phyloP scores from a whole-genome alignment of 2,797 vertebrate species.

The Monodelphis domestica region DNA sequence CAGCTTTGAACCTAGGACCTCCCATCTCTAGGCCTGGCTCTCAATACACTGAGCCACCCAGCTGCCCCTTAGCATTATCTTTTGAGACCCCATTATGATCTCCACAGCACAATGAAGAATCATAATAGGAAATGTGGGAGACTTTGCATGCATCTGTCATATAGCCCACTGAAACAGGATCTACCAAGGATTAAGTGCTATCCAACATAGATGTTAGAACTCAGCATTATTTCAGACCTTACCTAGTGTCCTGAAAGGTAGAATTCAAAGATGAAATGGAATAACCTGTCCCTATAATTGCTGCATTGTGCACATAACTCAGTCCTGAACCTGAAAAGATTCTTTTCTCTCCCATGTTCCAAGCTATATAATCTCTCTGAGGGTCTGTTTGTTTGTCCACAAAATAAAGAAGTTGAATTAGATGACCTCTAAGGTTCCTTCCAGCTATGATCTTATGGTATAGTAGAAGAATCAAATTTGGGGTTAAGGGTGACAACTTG shows the following conservation, averaged over 20 bases:
- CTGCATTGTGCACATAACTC: background rate
- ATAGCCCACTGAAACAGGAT: slow-evolving; percentile 8
- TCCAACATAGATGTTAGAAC: background rate
- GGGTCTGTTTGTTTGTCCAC: background rate
- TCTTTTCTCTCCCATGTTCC: background rate
- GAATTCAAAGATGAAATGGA: slow-evolving; percentile 1
- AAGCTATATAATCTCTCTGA: background rate
- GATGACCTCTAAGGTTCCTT: background rate
- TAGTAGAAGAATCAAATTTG: background rate
- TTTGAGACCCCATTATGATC: background rate
- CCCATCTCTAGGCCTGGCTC: too few species aligned
- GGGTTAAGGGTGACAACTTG: background rate
- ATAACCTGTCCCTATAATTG: background rate
- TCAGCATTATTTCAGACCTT: slow-evolving; percentile 1
- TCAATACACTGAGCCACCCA: too few species aligned
- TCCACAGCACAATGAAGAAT: background rate
- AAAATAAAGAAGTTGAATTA: background rate
- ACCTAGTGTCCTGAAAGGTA: background rate
- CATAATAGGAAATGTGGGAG: background rate
- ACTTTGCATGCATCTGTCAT: slow-evolving; percentile 18
- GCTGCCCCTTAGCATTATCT: background rate
- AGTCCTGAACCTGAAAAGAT: slow-evolving; percentile 4
- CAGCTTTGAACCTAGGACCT: too few species aligned
- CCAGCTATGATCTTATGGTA: background rate
- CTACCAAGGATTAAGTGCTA: slow-evolving; percentile 14